Percentiles rank a stretch among this genome's conserved stretches.
Conservation (phyloP, 2,113 vertebrate species). For the Corydoras maculifer region DNA sequence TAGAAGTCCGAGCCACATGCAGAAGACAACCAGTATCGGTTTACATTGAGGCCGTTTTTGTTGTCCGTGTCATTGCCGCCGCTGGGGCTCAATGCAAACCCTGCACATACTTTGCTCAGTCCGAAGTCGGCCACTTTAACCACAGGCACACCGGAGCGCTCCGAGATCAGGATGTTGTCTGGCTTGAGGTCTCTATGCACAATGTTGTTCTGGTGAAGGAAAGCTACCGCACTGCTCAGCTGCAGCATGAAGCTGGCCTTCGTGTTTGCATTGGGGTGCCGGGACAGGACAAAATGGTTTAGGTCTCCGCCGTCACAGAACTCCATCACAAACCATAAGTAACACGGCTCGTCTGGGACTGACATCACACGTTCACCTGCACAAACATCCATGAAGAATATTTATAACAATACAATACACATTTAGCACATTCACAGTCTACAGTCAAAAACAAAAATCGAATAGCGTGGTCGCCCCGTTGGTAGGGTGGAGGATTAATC, state of each 20-base stretch:
- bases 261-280: slow-evolving; percentile 75
- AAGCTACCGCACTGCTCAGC: slow-evolving; percentile 88
- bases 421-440: no score
- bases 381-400: background rate
- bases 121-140: slow-evolving; percentile 96
- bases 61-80: slow-evolving; percentile 54
- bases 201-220: slow-evolving; percentile 90
- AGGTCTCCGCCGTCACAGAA: slow-evolving; percentile 95
- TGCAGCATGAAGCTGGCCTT: slow-evolving; percentile 94
- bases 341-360: slow-evolving; percentile 82
- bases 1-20: slow-evolving; percentile 93
- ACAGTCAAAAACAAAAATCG: no score
- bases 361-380: slow-evolving; percentile 83
- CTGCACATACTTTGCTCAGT: slow-evolving; percentile 90
- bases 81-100: slow-evolving; percentile 61
- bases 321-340: slow-evolving; percentile 98
- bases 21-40: slow-evolving; percentile 90
- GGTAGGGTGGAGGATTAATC: no score
- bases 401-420: background rate
- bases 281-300: slow-evolving; percentile 86
- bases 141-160: slow-evolving; percentile 76
- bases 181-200: slow-evolving; percentile 94
- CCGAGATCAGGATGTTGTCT: slow-evolving; percentile 92
- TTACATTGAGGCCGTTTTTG: slow-evolving; percentile 77
- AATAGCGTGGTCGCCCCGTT: no score